A percentile compares a stretch with the other conserved stretches of the same genome.
These are phyloP conservation scores for Epizoanthus fatuus DNA, from an alignment of 92 coral and sea anemone species.

Conservation along the genomic window DNA sequence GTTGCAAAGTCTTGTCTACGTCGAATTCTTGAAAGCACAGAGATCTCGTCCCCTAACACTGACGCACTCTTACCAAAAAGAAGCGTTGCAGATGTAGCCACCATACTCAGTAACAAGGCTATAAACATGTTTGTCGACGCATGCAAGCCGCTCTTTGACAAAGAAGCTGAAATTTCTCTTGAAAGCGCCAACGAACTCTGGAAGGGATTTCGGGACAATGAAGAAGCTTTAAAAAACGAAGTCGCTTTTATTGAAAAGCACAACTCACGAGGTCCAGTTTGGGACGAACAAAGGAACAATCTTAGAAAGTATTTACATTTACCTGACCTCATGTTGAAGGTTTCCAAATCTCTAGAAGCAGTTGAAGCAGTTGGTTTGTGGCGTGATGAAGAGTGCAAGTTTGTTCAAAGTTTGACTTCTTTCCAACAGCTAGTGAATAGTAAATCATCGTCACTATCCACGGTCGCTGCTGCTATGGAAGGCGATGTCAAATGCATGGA, in stretches of 20 bases:
- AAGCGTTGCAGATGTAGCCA: conserved; percentile 11
- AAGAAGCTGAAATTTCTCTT: conserved; percentile 35
- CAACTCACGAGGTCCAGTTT: conserved; percentile 8
- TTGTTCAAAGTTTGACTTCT: background rate
- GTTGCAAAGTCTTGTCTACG: conserved; percentile 14
- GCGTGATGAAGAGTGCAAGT: background rate
- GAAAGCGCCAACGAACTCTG: conserved; percentile 22
- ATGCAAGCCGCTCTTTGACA: conserved; percentile 34
- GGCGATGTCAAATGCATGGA: conserved; percentile 8
- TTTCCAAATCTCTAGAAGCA: conserved; percentile 21
- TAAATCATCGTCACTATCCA: conserved; percentile 1
- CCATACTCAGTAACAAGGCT: conserved; percentile 2
- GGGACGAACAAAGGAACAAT: conserved; percentile 33
- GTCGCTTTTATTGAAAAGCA: conserved; percentile 2
- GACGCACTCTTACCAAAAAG: background rate
- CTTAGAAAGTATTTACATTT: conserved; percentile 19
- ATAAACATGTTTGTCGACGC: conserved; percentile 19
- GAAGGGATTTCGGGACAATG: conserved; percentile 8
- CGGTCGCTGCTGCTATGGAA: background rate
- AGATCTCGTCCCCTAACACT: background rate
- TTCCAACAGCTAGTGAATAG: conserved; percentile 1
- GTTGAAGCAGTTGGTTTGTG: conserved; percentile 8
- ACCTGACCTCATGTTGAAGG: background rate
- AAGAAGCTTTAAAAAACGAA: conserved; percentile 7
- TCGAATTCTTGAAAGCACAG: background rate